Percentiles rank a stretch among this genome's conserved stretches.
Evolutionary conservation across 2,797 vertebrate genomes (phyloP).

Genomic region (Sebastes dallii): DNA sequence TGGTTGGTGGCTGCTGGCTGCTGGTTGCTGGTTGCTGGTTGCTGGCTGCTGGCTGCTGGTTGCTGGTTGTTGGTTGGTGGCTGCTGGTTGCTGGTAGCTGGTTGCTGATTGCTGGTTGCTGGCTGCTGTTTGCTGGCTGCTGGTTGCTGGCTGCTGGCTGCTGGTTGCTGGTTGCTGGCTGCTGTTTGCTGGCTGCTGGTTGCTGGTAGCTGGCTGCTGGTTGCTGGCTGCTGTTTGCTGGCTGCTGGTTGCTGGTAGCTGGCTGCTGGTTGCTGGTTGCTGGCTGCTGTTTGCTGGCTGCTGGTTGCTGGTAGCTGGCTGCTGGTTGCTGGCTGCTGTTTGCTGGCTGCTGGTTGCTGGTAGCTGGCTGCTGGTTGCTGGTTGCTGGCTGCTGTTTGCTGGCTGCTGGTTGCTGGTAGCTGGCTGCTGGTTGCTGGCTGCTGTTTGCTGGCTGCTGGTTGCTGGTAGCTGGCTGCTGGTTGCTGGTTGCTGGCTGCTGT

Average conservation of each 20-base stretch:
- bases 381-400: not conserved
- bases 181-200: too few relatives aligned
- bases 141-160: too few relatives aligned
- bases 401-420: rapidly evolving
- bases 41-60: rapidly evolving
- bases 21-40: rapidly evolving
- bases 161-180: rapidly evolving
- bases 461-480: rapidly evolving
- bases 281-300: rapidly evolving
- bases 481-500: too few relatives aligned
- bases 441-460: rapidly evolving
- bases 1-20: rapidly evolving
- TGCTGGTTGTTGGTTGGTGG: rapidly evolving
- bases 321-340: rapidly evolving
- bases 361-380: rapidly evolving
- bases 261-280: too few relatives aligned
- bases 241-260: rapidly evolving
- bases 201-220: rapidly evolving
- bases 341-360: not conserved
- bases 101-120: rapidly evolving
- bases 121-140: too few relatives aligned
- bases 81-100: rapidly evolving
- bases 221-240: rapidly evolving
- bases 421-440: rapidly evolving
- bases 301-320: rapidly evolving